Evolutionary conservation across 2,888 invertebrate genomes (phyloP), one percentile per base, ranked within the genome.

Genomic region (Elaeidobius kamerunicus): DNA sequence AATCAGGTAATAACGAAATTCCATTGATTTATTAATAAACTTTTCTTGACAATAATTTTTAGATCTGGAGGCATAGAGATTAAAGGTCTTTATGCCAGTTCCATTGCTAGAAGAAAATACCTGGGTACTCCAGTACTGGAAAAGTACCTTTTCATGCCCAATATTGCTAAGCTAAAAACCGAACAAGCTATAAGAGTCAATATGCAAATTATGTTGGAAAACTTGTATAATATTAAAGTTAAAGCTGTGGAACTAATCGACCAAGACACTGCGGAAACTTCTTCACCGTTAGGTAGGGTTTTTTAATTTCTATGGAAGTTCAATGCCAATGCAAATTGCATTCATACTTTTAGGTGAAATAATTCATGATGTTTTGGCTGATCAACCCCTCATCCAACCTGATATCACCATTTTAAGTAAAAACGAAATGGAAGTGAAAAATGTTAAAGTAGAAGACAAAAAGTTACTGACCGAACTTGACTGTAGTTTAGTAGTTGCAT

Each of bases 21-120:
- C 9, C 17, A 28, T 30, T 15, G 18, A 2, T 18, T n/a, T 38
- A 38, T 7, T 15, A 18, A 19, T 2, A 2, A 2, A 18, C 2
- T 23, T 20, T 14, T 19, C 9, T 19, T 41, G 14, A 20, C 14
- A 7, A 12, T 5, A n/a, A 11, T 16, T 23, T 61, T 27, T 56
- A 78, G 82, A 56, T 80, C 84, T 48, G 89, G 88, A 41, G 90
- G 88, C 50, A 84, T 91, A 1, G 86, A 88, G 72, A 75, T 92
- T 3, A 78, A 83, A 50, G 91, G 89, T 2, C 74, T 91, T 0
- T 83, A 84, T 60, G 87, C 88, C 0, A 86, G 83, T 48, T 79
- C 85, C 0, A 88, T 91, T 32, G 80, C 86, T 0, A 78, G 83
- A 60, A 79, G 80, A 39, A 75, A 81, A 54, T 82, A 83, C 14